A percentile compares a stretch with the other conserved stretches of the same genome.
Conservation (phyloP, 2,113 vertebrate genomes). For the Patagioenas fasciata region DNA sequence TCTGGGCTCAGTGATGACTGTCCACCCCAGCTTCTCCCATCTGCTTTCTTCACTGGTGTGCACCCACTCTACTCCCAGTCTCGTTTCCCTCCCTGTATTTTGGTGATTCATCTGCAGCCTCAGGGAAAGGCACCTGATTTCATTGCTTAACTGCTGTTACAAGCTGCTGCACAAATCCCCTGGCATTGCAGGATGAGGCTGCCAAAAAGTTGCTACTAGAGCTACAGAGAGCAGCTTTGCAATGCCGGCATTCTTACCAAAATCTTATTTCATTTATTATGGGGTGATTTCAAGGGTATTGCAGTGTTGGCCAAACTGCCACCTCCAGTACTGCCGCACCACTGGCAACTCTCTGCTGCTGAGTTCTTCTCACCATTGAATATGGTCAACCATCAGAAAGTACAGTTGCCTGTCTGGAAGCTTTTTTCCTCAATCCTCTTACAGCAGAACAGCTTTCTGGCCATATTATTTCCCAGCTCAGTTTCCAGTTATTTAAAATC, state of each 20-base stretch:
- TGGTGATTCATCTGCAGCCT: slow-evolving; percentile 36
- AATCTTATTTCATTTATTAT: neutral
- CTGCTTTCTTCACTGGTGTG: neutral
- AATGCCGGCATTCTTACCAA: neutral
- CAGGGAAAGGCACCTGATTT: slow-evolving; percentile 28
- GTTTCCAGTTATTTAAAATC: neutral
- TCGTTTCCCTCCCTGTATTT: neutral
- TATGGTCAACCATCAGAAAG: neutral
- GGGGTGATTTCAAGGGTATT: neutral
- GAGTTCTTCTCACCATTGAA: neutral
- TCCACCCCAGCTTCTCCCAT: neutral
- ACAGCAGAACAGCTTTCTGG: neutral
- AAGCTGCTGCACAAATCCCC: slow-evolving; percentile 60
- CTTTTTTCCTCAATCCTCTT: neutral
- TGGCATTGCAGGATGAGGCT: neutral
- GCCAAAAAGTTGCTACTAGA: slow-evolving; percentile 6
- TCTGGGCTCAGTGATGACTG: neutral
- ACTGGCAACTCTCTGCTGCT: neutral
- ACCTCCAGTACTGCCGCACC: neutral
- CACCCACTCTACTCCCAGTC: neutral
- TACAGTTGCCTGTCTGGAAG: neutral
- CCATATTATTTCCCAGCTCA: neutral
- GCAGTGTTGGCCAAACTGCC: neutral
- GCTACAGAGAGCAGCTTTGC: neutral
- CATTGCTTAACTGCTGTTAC: slow-evolving; percentile 55